Evolutionary conservation across 2,113 vertebrate genomes (phyloP), one percentile per base, ranked within the genome.

Genomic region (Megalops atlanticus): DNA sequence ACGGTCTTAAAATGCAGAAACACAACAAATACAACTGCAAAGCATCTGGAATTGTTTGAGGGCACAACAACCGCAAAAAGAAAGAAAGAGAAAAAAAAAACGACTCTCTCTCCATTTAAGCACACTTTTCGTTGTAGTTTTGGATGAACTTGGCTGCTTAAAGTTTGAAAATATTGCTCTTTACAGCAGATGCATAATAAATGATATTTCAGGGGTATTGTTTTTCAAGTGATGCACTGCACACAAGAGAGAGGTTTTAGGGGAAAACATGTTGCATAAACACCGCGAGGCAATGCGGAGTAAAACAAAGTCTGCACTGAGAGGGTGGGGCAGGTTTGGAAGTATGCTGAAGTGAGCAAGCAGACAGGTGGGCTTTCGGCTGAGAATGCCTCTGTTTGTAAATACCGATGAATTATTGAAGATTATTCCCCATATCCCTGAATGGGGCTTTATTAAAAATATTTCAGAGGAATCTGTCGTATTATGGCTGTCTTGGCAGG

Each of bases 401-500:
- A 64, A 78, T n/a, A n/a, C 12, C 35, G 38, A 79, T 79, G 39
- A 71, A 70, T 79, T 79, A 79, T 79, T 79, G 24, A 79, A 79
- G 39, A n/a, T 43, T 47, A 79, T 64, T 39, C 43, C 68, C 68
- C 27, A 71, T 71, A 79, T 35, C 35, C 36, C 78, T 33, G 58
- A 45, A 79, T 31, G 27, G 1, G 27, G 38, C 64, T 21, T 16
- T 79, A 45, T 71, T 79, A 71, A 79, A 64, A 79, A 71, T 79
- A 39, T 73, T 73, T 38, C 15, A 39, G 35, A 39, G 38, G 39
- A 43, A 33, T 33, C 54, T 77, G 27, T 77, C 6, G 18, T 40
- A 24, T 36, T 35, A 18, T 76, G 74, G 74, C 93, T 92, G 94
- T 93, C 88, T 91, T 94, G 91, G 91, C 91, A 93, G 91, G 91